Base-by-base conservation (phyloP, 2,113 vertebrate genomes). In the Kryptolebias marmoratus region DNA sequence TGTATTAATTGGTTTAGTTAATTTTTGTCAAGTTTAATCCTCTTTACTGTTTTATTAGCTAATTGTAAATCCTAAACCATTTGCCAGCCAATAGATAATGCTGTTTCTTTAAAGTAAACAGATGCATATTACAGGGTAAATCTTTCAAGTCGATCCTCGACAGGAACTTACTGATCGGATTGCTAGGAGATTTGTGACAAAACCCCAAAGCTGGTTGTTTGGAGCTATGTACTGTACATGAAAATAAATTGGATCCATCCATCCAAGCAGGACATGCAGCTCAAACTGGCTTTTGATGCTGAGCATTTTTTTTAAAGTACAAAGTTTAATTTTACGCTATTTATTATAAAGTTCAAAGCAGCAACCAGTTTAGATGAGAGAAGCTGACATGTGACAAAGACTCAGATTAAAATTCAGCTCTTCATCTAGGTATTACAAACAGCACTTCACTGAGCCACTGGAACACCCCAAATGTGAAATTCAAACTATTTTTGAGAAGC, bases 211-310 rank as follows among this genome's bases (percentile, higher is more conserved):
- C 36, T 36, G 11, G 22, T 71, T 30, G 36, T 31, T 57, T 57
- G 64, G 22, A 64, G 39, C 55, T n/a, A 11, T 45, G 13, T 36
- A 39, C 11, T 32, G 60, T 42, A 36, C 27, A 65, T 60, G 28
- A 60, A 59, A 71, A 59, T 71, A 60, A 71, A 77, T 65, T 64
- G 61, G 55, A 71, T 54, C 31, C 62, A 60, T 52, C 61, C 55
- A 65, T 71, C 68, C 48, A 30, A 32, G 32, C n/a, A 53, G n/a
- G 14, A 47, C 59, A 64, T 11, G 47, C 13, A 13, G 47, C 11
- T 48, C 47, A 48, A 15, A 48, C 32, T 16, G 55, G 28, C 55
- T 32, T 57, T 11, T 31, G 55, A 31, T 57, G 30, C 11, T 28
- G 11, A 32, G 28, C 1, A 57, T 48, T 48, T 14, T 48, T 48